phyloP scores from a whole-genome alignment of 2,888 invertebrate species.

The Biston betularia region DNA sequence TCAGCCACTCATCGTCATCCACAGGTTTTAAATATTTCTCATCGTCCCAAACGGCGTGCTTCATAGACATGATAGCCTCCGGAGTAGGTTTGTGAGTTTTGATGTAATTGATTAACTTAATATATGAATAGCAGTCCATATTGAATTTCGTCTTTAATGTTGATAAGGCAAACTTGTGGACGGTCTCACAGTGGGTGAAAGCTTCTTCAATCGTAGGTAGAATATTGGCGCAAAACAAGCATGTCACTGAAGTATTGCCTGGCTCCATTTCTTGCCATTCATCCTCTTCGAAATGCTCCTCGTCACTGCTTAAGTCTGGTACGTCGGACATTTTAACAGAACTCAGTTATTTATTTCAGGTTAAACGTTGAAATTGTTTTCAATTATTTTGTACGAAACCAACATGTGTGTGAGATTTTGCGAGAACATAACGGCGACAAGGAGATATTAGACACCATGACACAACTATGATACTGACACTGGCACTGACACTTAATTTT shows the following conservation, averaged over 20 bases:
- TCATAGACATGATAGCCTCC: slow-evolving; percentile 82
- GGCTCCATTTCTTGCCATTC: slow-evolving; percentile 83
- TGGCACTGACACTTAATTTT: too few species aligned
- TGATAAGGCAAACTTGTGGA: slow-evolving; percentile 89
- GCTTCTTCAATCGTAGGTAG: slow-evolving; percentile 88
- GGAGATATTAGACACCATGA: too few species aligned
- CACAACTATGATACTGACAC: too few species aligned
- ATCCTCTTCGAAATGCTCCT: slow-evolving; percentile 79
- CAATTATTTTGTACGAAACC: background rate
- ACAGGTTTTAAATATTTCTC: slow-evolving; percentile 93
- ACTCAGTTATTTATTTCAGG: background rate
- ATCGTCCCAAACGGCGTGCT: slow-evolving; percentile 88
- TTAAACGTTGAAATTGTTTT: background rate
- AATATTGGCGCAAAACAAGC: slow-evolving; percentile 90
- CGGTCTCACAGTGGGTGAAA: slow-evolving; percentile 88
- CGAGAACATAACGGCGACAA: too few species aligned
- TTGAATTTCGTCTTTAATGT: slow-evolving; percentile 88
- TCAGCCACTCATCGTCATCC: slow-evolving; percentile 93
- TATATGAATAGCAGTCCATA: slow-evolving; percentile 93
- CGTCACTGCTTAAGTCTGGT: slow-evolving; percentile 82
- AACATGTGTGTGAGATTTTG: too few species aligned
- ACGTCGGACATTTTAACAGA: slow-evolving; percentile 71
- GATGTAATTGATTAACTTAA: slow-evolving; percentile 93
- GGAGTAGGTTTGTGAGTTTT: slow-evolving; percentile 87
- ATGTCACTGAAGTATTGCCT: slow-evolving; percentile 76